These are phyloP conservation scores for Eufriesea mexicana DNA, from an alignment of 1,140 invertebrate species.

Conservation along the genomic window DNA sequence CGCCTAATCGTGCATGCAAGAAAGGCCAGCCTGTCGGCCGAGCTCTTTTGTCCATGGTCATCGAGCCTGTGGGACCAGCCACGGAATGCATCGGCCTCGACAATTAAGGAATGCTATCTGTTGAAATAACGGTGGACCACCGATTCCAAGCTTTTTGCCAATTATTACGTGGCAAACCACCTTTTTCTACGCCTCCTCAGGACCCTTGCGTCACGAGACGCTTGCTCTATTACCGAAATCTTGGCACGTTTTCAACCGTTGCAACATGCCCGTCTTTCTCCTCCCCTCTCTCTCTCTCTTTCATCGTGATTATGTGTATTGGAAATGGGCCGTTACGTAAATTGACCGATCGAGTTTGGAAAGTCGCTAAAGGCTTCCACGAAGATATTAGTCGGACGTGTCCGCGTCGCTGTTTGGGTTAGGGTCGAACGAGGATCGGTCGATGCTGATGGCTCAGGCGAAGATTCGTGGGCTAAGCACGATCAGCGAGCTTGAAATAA, in stretches of 20 bases:
- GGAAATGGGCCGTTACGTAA: no score
- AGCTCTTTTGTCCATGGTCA: constrained; percentile 51
- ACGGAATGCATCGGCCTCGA: constrained; percentile 2
- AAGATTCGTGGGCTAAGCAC: no score
- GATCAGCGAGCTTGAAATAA: no score
- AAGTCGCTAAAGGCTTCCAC: no score
- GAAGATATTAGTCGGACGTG: no score
- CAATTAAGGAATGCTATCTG: constrained; percentile 12
- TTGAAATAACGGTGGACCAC: background rate
- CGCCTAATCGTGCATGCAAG: constrained; percentile 66
- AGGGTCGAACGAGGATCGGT: no score
- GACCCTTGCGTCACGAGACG: background rate
- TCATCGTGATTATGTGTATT: no score
- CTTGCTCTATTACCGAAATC: background rate
- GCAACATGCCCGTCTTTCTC: no score
- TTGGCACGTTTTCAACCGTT: background rate
- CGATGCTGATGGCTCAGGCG: no score
- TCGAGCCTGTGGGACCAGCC: constrained; percentile 9
- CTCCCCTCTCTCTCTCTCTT: no score
- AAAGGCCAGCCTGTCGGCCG: constrained; percentile 50
- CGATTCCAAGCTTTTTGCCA: background rate
- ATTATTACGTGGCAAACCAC: background rate
- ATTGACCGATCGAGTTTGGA: no score
- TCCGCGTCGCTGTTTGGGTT: no score
- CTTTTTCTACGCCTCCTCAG: background rate